Evolutionary conservation across 2,113 vertebrate species (phyloP).

Genomic region (Erythrocercus mccallii): DNA sequence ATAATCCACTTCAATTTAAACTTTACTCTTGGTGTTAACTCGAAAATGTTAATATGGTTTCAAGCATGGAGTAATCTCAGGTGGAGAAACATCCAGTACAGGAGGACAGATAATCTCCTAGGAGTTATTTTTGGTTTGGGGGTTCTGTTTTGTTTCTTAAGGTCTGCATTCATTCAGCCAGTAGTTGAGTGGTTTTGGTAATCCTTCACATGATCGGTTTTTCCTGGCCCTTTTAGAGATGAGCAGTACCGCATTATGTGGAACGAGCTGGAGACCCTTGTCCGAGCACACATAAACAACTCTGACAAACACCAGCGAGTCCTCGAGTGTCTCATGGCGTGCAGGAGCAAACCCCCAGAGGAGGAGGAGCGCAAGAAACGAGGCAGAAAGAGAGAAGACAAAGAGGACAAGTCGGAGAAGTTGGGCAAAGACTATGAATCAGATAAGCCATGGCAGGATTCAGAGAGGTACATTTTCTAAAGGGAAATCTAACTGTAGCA

Average conservation of each 20-base stretch:
- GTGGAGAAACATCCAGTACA: neutral
- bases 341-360: constrained; percentile 94
- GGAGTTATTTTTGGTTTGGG: neutral
- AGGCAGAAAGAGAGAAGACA: constrained; percentile 93
- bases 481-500: neutral
- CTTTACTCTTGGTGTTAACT: neutral
- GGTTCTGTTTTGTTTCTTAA: neutral
- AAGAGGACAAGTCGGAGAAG: constrained; percentile 90
- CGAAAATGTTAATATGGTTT: neutral
- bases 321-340: constrained; percentile 91
- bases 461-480: constrained; percentile 78
- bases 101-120: neutral
- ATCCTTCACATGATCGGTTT: fast-evolving
- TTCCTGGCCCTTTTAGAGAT: constrained; percentile 73
- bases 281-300: constrained; percentile 87
- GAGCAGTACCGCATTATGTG: constrained; percentile 99
- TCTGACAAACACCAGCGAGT: constrained; percentile 93
- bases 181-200: no score
- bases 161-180: neutral
- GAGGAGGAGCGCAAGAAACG: constrained; percentile 96
- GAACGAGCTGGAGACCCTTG: constrained; percentile 98
- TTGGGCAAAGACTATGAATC: constrained; percentile 85
- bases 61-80: neutral
- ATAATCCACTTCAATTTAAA: neutral
- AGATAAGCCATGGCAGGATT: constrained; percentile 91